Base-by-base conservation (phyloP, 2,797 vertebrate species). In the Remorina albescens region DNA sequence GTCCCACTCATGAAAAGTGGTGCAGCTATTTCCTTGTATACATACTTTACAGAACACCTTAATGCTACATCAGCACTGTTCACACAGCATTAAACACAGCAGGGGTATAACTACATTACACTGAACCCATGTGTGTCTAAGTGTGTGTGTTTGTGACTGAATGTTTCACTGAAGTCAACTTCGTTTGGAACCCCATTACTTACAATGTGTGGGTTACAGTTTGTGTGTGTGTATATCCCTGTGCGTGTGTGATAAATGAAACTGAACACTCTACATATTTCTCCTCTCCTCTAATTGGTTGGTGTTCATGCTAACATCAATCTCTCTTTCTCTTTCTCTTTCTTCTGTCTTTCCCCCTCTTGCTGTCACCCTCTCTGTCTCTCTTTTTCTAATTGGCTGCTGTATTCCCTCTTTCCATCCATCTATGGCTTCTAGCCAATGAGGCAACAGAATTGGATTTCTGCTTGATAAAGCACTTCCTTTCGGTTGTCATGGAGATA, bases 391-490 rank as follows among this genome's bases (percentile, higher is more conserved):
- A 93, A 93, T 92, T 93, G 90, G 88, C 88, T 84, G 80, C 78
- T 82, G 67, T 82, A 69, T 80, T 84, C 82, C 58, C 71, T 85
- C 71, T 82, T 88, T 83, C 74, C 83, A 90, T 92, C 83, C 79
- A 80, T 89, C 91, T 89, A 74, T 87, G 80, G 79, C 87, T 81
- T 55, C 81, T 86, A 76, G 89, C 90, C 92, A 93, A 90, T 93
- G 84, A 91, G 87, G 91, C 84, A 76, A 92, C 81, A 83, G 86
- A 88, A 92, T 92, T 92, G 86, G 76, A 92, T 93, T 94, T 91
- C 88, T 91, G 89, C 90, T 86, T 92, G 88, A 93, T 88, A 92
- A 92, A 93, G 80, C 88, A 87, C 82, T 89, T 88, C 81, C 78
- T 87, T 77, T 42, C 83, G 85, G 83, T 88, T 83, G 86, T 89